Evolutionary conservation across 92 coral and sea anemone genomes (phyloP).

Genomic region (Actinostola sp.): DNA sequence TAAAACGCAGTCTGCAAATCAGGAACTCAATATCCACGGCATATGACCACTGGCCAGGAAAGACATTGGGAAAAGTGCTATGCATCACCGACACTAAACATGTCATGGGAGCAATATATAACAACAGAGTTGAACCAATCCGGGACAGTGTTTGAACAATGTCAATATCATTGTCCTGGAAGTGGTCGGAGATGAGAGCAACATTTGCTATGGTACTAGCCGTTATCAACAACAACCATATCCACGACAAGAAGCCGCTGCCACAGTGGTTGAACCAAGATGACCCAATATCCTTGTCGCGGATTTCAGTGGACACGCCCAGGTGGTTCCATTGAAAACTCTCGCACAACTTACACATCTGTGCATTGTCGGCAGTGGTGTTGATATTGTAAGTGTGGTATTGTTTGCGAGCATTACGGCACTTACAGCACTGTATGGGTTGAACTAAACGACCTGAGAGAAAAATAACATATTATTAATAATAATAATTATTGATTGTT

Average conservation of each 20-base stretch:
- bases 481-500: neutral
- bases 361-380: conserved; percentile 4
- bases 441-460: conserved; percentile 63
- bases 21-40: conserved; percentile 81
- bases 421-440: conserved; percentile 58
- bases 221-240: conserved; percentile 71
- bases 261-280: conserved; percentile 81
- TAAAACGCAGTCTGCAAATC: conserved; percentile 65
- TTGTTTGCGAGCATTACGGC: conserved; percentile 39
- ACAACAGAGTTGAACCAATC: conserved; percentile 68
- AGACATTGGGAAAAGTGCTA: conserved; percentile 48
- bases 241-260: conserved; percentile 68
- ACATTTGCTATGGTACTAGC: conserved; percentile 54
- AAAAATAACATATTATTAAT: neutral
- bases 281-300: conserved; percentile 76
- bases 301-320: conserved; percentile 67
- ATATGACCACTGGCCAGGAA: conserved; percentile 76
- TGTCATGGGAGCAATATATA: conserved; percentile 72
- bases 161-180: conserved; percentile 32
- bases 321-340: conserved; percentile 79
- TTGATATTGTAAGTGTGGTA: conserved; percentile 22
- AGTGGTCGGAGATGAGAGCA: conserved; percentile 38
- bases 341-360: conserved; percentile 74
- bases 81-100: conserved; percentile 70
- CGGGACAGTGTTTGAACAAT: conserved; percentile 71